Conservation (phyloP, 2,888 invertebrate genomes). For the Chrysolina oricalcia region DNA sequence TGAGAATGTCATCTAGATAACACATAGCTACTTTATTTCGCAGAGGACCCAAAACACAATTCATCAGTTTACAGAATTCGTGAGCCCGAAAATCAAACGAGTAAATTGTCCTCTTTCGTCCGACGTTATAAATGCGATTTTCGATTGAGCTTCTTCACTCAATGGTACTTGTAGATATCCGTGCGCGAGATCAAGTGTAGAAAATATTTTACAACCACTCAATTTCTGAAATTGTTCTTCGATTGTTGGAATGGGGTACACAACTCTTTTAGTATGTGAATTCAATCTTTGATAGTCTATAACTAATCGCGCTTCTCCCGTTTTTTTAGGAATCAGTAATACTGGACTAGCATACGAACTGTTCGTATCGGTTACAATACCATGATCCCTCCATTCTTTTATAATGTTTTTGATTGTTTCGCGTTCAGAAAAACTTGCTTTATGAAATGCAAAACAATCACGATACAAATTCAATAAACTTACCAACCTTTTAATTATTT, state of each 20-base stretch:
- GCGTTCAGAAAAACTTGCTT: no score
- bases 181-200: slow-evolving; percentile 19
- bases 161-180: slow-evolving; percentile 36
- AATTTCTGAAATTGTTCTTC: neutral
- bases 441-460: no score
- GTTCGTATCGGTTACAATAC: no score
- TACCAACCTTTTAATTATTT: no score
- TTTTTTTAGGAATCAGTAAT: no score
- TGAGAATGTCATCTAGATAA: neutral
- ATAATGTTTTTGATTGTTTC: no score
- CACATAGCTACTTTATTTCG: neutral
- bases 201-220: slow-evolving; percentile 24
- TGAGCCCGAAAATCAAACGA: slow-evolving; percentile 35
- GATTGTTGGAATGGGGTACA: slow-evolving; percentile 22
- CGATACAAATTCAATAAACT: no score
- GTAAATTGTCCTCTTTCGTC: neutral
- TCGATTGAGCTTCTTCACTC: slow-evolving; percentile 10
- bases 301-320: slow-evolving; percentile 15
- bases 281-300: slow-evolving; percentile 27
- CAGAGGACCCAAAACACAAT: slow-evolving; percentile 16
- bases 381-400: no score
- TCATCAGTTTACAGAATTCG: slow-evolving; percentile 41
- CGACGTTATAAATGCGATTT: slow-evolving; percentile 33
- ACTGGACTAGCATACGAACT: no score
- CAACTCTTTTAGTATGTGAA: slow-evolving; percentile 13